Conservation (phyloP, 2,797 vertebrate species). For the Denticeps clupeoides region DNA sequence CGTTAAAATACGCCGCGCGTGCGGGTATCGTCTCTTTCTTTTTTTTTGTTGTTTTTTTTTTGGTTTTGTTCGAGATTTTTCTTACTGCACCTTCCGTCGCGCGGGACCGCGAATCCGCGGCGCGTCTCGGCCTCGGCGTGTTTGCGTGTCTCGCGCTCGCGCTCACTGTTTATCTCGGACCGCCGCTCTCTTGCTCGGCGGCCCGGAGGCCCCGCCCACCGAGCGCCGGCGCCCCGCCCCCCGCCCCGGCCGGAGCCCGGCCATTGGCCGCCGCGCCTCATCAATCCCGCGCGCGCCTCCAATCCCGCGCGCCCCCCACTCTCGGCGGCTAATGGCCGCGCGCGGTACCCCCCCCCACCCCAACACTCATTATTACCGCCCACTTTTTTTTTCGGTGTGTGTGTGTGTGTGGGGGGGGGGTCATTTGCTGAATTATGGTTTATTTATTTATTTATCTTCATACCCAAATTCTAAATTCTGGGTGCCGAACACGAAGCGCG, state of each 20-base stretch:
- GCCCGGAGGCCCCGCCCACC: constrained; percentile 68
- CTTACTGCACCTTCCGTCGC: constrained; percentile 53
- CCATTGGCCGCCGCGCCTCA: constrained; percentile 68
- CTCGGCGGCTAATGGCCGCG: constrained; percentile 61
- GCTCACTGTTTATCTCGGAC: constrained; percentile 57
- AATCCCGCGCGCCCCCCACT: constrained; percentile 53
- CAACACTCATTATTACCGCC: constrained; percentile 72
- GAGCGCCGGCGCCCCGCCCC: too few relatives aligned
- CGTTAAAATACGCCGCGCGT: too few relatives aligned
- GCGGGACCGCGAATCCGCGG: constrained; percentile 38
- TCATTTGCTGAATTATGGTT: too few relatives aligned
- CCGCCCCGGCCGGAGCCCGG: constrained; percentile 81
- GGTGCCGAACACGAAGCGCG: too few relatives aligned
- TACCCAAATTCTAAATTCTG: too few relatives aligned
- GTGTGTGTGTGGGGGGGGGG: too few relatives aligned
- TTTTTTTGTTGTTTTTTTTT: too few relatives aligned
- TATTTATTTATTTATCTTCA: too few relatives aligned
- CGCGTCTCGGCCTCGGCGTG: constrained; percentile 57
- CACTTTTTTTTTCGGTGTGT: too few relatives aligned
- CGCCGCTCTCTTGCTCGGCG: constrained; percentile 68
- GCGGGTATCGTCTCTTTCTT: too few relatives aligned
- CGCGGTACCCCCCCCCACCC: constrained; percentile 71
- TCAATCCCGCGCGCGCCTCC: constrained; percentile 74
- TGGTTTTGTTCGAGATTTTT: too few relatives aligned
- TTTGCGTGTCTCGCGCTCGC: constrained; percentile 59